Evolutionary conservation across 2,113 vertebrate species (phyloP).

Genomic region (Gobio gobio): DNA sequence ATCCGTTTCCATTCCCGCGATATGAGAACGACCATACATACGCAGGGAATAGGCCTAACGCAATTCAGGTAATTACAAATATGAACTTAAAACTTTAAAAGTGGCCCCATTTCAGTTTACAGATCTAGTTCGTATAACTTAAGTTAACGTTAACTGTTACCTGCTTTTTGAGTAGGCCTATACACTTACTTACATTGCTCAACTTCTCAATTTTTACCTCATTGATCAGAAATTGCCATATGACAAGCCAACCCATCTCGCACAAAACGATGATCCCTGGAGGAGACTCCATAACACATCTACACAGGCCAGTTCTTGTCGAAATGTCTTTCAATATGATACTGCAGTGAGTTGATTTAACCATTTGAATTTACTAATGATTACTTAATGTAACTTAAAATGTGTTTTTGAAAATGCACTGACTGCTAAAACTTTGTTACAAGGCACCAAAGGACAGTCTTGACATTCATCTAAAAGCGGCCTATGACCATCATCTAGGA

Average conservation of each 20-base stretch:
- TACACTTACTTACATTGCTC: not conserved
- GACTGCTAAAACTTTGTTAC: not conserved
- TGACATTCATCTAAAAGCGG: slow-evolving; percentile 79
- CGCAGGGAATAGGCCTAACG: slow-evolving; percentile 55
- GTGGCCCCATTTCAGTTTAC: not conserved
- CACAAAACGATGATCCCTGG: slow-evolving; percentile 83
- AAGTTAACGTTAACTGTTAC: too few species aligned
- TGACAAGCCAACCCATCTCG: slow-evolving; percentile 71
- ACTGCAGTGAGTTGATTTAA: slow-evolving; percentile 65
- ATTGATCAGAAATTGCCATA: slow-evolving; percentile 65
- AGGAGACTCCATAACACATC: slow-evolving; percentile 69
- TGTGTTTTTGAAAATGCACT: not conserved
- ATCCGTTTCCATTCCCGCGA: slow-evolving; percentile 71
- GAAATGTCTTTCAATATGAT: slow-evolving; percentile 62
- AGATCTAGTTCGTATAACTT: not conserved
- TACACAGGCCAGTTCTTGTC: slow-evolving; percentile 72
- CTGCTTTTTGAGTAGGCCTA: not conserved
- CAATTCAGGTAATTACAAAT: slow-evolving; percentile 67
- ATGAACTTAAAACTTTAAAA: not conserved
- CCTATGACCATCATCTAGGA: slow-evolving; percentile 80
- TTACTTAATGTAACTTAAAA: not conserved
- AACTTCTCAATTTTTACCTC: not conserved
- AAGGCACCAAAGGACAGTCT: slow-evolving; percentile 80
- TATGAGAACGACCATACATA: slow-evolving; percentile 70
- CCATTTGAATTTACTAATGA: too few species aligned